Evolutionary conservation across 2,888 invertebrate species (phyloP), one percentile per base, ranked within the genome.

Genomic region (Hyalella azteca): DNA sequence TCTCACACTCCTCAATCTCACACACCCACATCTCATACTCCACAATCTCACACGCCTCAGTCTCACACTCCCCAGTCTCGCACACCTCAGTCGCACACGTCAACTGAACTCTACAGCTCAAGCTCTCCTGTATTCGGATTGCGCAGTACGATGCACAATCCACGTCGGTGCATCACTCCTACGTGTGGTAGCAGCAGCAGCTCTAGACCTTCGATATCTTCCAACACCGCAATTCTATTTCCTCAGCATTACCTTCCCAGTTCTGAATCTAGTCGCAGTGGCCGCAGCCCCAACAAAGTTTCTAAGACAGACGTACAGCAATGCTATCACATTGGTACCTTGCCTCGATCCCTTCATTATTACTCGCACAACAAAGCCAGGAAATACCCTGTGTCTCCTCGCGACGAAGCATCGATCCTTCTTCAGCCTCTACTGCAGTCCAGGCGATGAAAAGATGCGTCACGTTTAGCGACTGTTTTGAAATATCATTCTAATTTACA

Each of bases 51-150:
- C 39, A 66, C 66, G 36, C 66, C 66, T 66, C 66, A 66, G 36
- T 66, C 66, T 45, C 40, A 75, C 40, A 45, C 40, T 4, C 40
- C 40, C 40, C 75, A 75, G 45, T 75, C 75, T 22, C 40, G 45
- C 45, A 45, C 40, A n/a, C 40, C 40, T 29, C 75, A 75, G 75
- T 75, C 75, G n/a, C 40, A 75, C 29, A 75, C 75, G 29, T 75
- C 75, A 11, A 75, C 75, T 41, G 75, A 75, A 29, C 75, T 75
- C 26, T 75, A 75, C 75, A 75, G 75, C 45, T 75, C 75, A 15
- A 75, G 75, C 45, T 75, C 75, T 11, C 75, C 75, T 19, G 75
- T 75, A 7, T 66, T 66, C 39, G 66, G 66, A 19, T 36, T 32
- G 7, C 32, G 66, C 36, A 66, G 36, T 36, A 66, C 22, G 36